These are phyloP conservation scores for Muscicapa adusta DNA, from an alignment of 2,113 vertebrate species.

Conservation along the genomic window DNA sequence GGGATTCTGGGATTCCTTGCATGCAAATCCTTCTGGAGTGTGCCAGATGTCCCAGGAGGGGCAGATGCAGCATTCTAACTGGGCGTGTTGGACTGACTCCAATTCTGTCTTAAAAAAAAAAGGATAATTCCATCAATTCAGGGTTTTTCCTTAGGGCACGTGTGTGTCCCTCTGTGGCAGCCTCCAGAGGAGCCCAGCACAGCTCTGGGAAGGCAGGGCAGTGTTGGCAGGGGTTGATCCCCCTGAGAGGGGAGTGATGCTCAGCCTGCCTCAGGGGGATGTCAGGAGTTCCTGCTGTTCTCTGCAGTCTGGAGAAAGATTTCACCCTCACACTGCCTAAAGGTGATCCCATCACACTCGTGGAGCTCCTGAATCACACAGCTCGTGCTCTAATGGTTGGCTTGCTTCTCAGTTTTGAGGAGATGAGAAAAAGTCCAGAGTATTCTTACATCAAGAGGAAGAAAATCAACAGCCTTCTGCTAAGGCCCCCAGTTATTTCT, in stretches of 20 bases:
- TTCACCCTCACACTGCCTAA: rapidly evolving
- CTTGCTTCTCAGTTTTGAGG: neutral
- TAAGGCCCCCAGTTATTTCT: neutral
- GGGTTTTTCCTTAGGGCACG: rapidly evolving
- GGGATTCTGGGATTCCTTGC: neutral
- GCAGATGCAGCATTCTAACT: neutral
- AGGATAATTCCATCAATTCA: neutral
- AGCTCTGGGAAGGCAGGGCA: neutral
- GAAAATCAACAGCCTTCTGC: neutral
- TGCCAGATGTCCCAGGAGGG: neutral
- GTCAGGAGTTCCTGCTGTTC: neutral
- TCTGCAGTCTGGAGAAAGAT: neutral
- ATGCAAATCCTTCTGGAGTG: neutral
- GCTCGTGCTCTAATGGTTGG: neutral
- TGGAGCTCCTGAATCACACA: neutral
- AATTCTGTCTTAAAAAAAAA: rapidly evolving
- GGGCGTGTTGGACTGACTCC: rapidly evolving
- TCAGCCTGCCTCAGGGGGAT: neutral
- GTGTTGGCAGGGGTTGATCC: neutral
- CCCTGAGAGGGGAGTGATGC: neutral
- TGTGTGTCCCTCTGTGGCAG: neutral
- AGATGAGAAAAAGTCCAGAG: neutral
- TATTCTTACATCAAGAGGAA: neutral
- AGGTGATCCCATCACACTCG: too few relatives aligned
- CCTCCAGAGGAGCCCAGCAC: too few relatives aligned